Base-by-base conservation (phyloP, 2,797 vertebrate genomes). In the Clarias platycephalus region DNA sequence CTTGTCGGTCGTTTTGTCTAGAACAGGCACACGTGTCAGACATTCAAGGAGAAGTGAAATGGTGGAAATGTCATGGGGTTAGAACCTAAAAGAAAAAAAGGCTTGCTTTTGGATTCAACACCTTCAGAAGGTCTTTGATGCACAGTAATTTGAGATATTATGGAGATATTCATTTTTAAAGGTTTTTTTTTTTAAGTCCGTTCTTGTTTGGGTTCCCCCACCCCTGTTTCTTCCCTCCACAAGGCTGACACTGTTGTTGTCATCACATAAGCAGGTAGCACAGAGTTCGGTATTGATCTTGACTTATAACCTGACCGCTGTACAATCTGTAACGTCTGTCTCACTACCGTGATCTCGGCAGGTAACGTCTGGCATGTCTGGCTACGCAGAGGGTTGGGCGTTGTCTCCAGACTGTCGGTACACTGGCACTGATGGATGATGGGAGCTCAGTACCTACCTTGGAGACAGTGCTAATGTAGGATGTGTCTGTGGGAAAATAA, bases 341-440 rank as follows among this genome's bases (percentile, higher is more conserved):
- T 80, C 28, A 62, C 31, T 74, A 26, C 28, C 64, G 3, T 4
- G 55, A 67, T 70, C 67, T 75, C 77, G n/a, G 80, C 75, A 74
- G 75, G 85, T 68, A 63, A 82, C 44, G 74, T 84, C 80, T 77
- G 71, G 62, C 37, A 67, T 5, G 44, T 63, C 68, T 60, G 55
- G 31, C 60, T 44, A 16, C 10, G 44, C 26, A 20, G 55, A 15
- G 44, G 15, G 22, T 24, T 40, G 28, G 12, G 67, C 75, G 74
- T 62, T 57, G 75, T 74, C 64, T 82, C 70, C 77, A 66, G 66
- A 1, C 78, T 79, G 82, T 68, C 74, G 31, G 84, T 24, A 64
- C 40, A 20, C 80, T 83, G 84, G 78, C 77, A 44, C 64, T 87
- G 81, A 88, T 87, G 83, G 79, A 88, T 82, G 66, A 34, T 58